Conservation (phyloP, 2,797 vertebrate species). For the Fistularia tabacaria region DNA sequence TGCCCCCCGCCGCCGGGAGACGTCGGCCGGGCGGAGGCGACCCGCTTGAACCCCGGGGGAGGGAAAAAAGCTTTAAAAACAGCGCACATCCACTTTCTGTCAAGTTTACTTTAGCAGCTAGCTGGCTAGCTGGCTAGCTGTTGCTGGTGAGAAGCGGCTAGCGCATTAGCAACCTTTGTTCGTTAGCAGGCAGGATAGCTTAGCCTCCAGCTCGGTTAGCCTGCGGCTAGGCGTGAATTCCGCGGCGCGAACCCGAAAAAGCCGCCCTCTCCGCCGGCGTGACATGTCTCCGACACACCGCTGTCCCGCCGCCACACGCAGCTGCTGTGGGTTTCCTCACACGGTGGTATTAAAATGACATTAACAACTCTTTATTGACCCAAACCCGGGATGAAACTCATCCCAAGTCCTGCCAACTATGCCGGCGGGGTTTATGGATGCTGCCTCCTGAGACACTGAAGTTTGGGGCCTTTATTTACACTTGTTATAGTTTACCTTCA, state of each 20-base stretch:
- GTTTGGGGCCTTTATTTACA: not conserved
- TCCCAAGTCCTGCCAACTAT: not conserved
- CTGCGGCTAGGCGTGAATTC: not conserved
- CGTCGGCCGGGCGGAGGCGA: not conserved
- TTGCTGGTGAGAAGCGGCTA: constrained; percentile 47
- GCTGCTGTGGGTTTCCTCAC: too few species aligned
- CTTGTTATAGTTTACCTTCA: not conserved
- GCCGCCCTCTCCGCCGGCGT: too few species aligned
- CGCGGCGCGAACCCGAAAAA: not conserved
- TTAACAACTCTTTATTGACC: too few species aligned
- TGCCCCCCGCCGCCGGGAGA: too few species aligned
- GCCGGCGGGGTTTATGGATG: too few species aligned
- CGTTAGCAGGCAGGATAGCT: constrained; percentile 56
- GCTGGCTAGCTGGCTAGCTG: constrained; percentile 33
- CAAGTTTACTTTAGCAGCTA: constrained; percentile 13
- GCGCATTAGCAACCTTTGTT: constrained; percentile 73
- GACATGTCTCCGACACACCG: too few species aligned
- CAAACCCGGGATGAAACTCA: too few species aligned
- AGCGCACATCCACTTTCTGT: not conserved
- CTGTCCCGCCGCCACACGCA: too few species aligned
- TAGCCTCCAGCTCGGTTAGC: constrained; percentile 11
- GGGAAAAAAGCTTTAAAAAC: too few species aligned
- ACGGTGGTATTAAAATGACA: too few species aligned
- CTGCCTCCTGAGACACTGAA: too few species aligned
- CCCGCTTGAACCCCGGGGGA: too few species aligned